A percentile compares a stretch with the other conserved stretches of the same genome.
phyloP scores from a whole-genome alignment of 2,797 vertebrate genomes.

The Danio jaintianensis region DNA sequence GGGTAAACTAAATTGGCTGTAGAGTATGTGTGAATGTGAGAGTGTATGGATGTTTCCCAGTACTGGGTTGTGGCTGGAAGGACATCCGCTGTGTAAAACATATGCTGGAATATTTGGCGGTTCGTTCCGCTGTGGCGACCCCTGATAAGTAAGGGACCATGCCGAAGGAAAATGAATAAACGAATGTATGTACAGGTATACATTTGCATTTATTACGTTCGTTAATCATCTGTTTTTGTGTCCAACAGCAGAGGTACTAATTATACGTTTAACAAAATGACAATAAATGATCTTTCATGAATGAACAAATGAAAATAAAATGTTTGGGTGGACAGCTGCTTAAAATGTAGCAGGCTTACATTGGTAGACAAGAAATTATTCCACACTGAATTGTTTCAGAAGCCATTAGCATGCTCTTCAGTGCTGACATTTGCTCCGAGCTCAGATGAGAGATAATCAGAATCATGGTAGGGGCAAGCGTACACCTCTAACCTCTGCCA shows the following conservation, averaged over 20 bases:
- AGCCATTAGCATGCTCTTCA: constrained; percentile 39
- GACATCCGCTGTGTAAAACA: too few species aligned
- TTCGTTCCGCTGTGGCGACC: too few species aligned
- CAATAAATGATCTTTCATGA: too few species aligned
- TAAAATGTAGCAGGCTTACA: neutral
- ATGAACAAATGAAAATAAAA: neutral
- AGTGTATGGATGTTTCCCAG: too few species aligned
- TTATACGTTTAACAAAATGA: neutral
- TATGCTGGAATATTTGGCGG: too few species aligned
- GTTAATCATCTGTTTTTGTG: neutral
- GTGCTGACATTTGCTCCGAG: constrained; percentile 46
- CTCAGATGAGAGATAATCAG: constrained; percentile 45
- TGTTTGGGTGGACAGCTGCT: neutral
- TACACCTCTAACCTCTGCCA: neutral
- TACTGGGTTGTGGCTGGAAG: too few species aligned
- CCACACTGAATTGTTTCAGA: constrained; percentile 21
- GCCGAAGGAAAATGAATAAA: too few species aligned
- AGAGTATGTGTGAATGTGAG: too few species aligned
- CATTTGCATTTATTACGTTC: too few species aligned
- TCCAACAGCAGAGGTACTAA: neutral
- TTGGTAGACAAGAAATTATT: constrained; percentile 26
- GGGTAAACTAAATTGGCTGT: too few species aligned
- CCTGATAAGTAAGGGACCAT: too few species aligned
- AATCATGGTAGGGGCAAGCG: neutral
- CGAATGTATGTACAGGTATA: too few species aligned